These are phyloP conservation scores for Eurytoma californica DNA, from an alignment of 2,888 invertebrate genomes.

Conservation along the genomic window DNA sequence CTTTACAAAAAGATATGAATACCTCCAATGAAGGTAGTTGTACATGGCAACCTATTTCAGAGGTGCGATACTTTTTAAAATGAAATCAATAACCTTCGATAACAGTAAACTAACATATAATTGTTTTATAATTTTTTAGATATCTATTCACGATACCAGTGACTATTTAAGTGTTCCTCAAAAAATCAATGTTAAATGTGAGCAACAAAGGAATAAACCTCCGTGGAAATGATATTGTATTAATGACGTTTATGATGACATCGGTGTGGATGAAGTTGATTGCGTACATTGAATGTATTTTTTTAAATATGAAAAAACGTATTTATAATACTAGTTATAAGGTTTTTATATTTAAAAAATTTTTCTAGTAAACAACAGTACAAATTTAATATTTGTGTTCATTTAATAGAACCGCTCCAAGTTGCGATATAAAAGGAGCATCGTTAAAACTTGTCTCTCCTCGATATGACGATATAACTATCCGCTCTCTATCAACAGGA, in stretches of 20 bases:
- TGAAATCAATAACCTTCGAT: background rate
- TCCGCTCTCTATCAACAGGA: conserved; percentile 12
- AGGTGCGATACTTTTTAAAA: conserved; percentile 57
- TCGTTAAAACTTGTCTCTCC: too few relatives aligned
- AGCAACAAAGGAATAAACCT: conserved; percentile 67
- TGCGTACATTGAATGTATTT: conserved; percentile 36
- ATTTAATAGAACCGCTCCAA: too few relatives aligned
- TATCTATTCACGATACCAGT: conserved; percentile 63
- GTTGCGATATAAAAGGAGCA: too few relatives aligned
- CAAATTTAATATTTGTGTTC: too few relatives aligned
- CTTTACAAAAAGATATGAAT: conserved; percentile 67
- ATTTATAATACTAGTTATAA: background rate
- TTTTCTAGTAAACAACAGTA: too few relatives aligned
- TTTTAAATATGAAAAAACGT: background rate
- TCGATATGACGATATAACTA: background rate
- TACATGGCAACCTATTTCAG: conserved; percentile 67
- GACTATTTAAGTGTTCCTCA: conserved; percentile 67
- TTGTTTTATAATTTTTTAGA: conserved; percentile 57
- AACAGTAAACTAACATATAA: background rate
- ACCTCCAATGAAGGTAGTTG: conserved; percentile 68
- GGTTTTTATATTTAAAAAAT: too few relatives aligned
- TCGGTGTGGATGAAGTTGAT: conserved; percentile 66
- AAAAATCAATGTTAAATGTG: conserved; percentile 62
- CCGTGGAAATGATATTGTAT: conserved; percentile 71
- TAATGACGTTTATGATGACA: conserved; percentile 52